Conservation (phyloP, 2,797 vertebrate species). For the Micrastur ruficollis region DNA sequence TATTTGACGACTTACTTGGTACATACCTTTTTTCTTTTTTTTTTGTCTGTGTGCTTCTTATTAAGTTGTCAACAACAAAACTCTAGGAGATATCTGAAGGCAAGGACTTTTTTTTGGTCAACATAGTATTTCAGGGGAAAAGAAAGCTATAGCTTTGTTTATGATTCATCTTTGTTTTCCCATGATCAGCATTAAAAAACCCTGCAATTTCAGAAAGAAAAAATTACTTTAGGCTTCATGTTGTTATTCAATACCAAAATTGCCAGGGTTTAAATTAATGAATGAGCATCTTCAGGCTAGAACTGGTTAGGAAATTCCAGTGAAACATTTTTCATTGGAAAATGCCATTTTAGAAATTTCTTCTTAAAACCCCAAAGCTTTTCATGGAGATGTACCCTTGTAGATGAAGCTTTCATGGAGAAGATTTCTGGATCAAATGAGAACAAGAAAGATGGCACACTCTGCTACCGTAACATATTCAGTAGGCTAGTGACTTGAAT, state of each 20-base stretch:
- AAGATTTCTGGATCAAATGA: background rate
- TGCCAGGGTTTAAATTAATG: background rate
- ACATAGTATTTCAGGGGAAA: background rate
- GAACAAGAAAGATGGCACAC: background rate
- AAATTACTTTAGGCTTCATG: background rate
- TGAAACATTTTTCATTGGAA: background rate
- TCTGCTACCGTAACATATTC: background rate
- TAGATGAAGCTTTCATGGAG: background rate
- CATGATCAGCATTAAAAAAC: background rate
- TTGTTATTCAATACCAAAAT: background rate
- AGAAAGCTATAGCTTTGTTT: background rate
- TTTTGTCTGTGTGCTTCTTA: background rate
- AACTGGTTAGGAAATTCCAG: background rate
- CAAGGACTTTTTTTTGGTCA: background rate
- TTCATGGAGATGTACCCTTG: background rate
- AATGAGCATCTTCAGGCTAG: background rate
- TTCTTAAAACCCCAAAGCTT: background rate
- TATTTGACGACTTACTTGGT: background rate
- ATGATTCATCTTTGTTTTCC: background rate
- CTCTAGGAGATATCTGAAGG: background rate
- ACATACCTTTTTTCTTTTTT: background rate
- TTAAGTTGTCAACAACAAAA: background rate
- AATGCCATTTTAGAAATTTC: background rate
- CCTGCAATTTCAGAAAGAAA: background rate
- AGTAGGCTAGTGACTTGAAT: background rate